Evolutionary conservation across 2,113 vertebrate genomes (phyloP).

Genomic region (Datnioides undecimradiatus): DNA sequence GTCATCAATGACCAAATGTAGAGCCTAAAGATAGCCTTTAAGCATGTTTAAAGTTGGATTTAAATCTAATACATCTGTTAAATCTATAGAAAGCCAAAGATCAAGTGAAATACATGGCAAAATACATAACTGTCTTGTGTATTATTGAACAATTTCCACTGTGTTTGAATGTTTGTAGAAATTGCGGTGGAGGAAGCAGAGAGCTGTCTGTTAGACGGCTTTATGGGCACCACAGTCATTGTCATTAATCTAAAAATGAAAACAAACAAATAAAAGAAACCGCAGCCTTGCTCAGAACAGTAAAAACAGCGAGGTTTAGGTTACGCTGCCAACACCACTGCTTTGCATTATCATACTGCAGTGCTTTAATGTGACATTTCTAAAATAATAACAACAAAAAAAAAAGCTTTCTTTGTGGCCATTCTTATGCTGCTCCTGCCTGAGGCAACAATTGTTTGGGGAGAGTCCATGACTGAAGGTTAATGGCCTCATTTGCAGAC

Average conservation of each 20-base stretch:
- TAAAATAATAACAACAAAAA: background rate
- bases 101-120: background rate
- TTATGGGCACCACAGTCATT: background rate
- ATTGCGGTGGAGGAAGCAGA: background rate
- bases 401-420: background rate
- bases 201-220: background rate
- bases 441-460: background rate
- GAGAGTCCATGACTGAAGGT: constrained; percentile 5
- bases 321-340: background rate
- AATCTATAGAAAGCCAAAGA: background rate
- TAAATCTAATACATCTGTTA: background rate
- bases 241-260: background rate
- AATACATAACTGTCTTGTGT: background rate
- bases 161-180: background rate
- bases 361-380: background rate
- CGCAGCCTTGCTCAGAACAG: background rate
- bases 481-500: constrained; percentile 16
- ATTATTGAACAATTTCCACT: background rate
- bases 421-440: background rate
- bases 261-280: background rate
- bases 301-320: background rate
- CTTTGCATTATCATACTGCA: background rate
- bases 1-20: background rate
- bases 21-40: background rate
- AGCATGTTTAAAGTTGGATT: background rate